Conservation (phyloP, 2,113 vertebrate genomes). For the Grantiella picta region DNA sequence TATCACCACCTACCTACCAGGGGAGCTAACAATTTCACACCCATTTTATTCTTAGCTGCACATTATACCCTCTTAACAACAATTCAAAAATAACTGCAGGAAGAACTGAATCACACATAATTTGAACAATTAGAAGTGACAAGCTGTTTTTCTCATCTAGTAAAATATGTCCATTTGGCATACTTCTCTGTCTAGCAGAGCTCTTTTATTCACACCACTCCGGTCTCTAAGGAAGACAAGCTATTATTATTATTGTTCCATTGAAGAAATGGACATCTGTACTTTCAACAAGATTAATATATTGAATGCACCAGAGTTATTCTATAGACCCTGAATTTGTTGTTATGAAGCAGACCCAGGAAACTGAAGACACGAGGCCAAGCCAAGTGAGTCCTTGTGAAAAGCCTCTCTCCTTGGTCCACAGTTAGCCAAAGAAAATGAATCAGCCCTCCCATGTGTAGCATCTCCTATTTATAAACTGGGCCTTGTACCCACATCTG, state of each 20-base stretch:
- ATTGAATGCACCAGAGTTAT: not conserved
- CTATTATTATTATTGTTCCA: conserved; percentile 12
- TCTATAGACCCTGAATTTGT: conserved; percentile 18
- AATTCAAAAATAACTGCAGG: conserved; percentile 57
- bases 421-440: not conserved
- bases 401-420: not conserved
- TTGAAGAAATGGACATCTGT: conserved; percentile 1
- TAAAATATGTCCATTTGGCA: conserved; percentile 51
- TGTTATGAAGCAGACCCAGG: not conserved
- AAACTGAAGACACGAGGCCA: not conserved
- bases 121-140: conserved; percentile 48
- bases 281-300: conserved; percentile 36
- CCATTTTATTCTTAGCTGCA: conserved; percentile 53
- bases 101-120: conserved; percentile 46
- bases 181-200: conserved; percentile 32
- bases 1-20: conserved; percentile 43
- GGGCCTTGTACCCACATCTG: not conserved
- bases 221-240: conserved; percentile 41
- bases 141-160: conserved; percentile 49
- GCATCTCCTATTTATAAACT: not conserved
- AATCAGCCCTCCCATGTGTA: not conserved
- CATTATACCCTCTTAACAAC: conserved; percentile 34
- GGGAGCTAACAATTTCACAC: conserved; percentile 19
- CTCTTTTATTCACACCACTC: conserved; percentile 32
- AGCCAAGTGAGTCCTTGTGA: not conserved